Base-by-base conservation (phyloP, 2,888 invertebrate species). In the Melanostoma scalare region DNA sequence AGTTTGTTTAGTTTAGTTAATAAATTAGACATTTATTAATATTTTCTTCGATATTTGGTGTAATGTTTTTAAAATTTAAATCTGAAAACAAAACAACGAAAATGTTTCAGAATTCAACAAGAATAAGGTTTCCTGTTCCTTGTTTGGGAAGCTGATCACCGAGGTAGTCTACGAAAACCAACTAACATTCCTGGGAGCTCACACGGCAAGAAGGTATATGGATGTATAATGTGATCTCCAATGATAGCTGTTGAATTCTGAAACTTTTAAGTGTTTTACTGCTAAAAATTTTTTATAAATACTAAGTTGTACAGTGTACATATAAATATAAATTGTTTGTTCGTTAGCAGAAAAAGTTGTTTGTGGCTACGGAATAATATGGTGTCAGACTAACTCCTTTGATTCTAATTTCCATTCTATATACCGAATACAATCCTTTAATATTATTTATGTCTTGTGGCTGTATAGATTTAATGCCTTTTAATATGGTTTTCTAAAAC, bases 61-160 rank as follows among this genome's bases (percentile, higher is more conserved):
- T 42, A 55, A 2, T 8, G 40, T 20, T 44, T 42, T 38, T 52
- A 9, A 55, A 20, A 55, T 67, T 8, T 35, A 36, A 60, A 58
- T n/a, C 42, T 30, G 44, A 56, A 65, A 38, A 36, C n/a, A 30
- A 38, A 67, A 69, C 63, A 65, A 78, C 58, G 48, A 58, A 68
- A 82, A 69, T 42, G 77, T 82, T 82, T 82, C 73, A 82, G 82
- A 82, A 78, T 78, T 73, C 78, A 69, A 63, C 82, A 53, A 69
- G 8, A 46, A 6, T 78, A 36, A 77, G 46, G 69, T 46, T 72
- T 36, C 61, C 68, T 40, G 68, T 36, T 46, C 52, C 69, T 69
- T 60, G 73, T 42, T 69, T 69, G 31, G 72, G 72, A 63, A 35
- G 40, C 55, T 40, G 46, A 6, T 52, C 53, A 46, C 38, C 46